Base-by-base conservation (phyloP, 2,113 vertebrate species). In the Alethe diademata region DNA sequence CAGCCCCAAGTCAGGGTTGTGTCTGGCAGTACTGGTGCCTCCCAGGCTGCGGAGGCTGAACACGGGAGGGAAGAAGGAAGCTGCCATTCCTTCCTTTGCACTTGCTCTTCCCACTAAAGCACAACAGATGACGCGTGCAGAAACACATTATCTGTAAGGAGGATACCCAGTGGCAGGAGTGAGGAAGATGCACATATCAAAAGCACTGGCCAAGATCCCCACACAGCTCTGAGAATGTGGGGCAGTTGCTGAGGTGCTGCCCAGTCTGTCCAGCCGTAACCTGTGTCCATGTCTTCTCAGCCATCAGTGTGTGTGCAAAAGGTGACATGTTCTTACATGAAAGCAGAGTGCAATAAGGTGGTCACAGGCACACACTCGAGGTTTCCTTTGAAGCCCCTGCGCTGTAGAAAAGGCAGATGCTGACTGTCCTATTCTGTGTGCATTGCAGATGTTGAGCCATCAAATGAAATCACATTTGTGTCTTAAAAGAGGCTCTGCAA, bases 291-390 rank as follows among this genome's bases (percentile, higher is more conserved):
- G 3, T 47, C 53, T 35, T 67, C 81, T 61, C 88, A 50, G 54
- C 19, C 58, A 31, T 7, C 1, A 0, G 0, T 38, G 28, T 7
- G 9, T 36, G n/a, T 33, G 33, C 54, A 54, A 64, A 69, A 87
- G 74, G 60, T 53, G n/a, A 9, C 42, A 1, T 14, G 36, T 53
- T 60, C 36, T 61, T 40, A 35, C 54, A 13, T 3, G 18, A 90
- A 82, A 33, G 31, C 62, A 61, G 67, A 33, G 33, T 9, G 42
- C 0, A 0, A n/a, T 31, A 36, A 42, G 43, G 57, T 16, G 56
- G 19, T 57, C 65, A 33, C 51, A 40, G 22, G 5, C 48, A 24
- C 14, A 57, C 33, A 8, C 42, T 51, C 38, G 31, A 25, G 53
- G 40, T 74, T 62, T 61, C 7, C 38, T 35, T 8, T 8, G 20